phyloP scores from a whole-genome alignment of 2,797 vertebrate species.

The Tapirus indicus region DNA sequence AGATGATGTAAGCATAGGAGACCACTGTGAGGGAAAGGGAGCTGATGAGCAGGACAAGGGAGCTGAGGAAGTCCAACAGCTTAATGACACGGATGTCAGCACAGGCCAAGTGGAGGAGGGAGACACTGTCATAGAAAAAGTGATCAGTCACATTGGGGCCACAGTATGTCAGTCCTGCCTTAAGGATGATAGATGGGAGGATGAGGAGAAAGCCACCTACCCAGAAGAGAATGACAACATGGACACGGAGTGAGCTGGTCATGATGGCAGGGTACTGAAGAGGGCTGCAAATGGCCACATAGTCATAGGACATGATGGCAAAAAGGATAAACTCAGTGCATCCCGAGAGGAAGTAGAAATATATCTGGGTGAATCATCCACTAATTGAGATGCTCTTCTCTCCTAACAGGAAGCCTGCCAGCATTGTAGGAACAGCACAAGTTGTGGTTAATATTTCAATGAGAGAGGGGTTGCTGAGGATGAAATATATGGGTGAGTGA shows the following conservation, averaged over 20 bases:
- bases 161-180: conserved; percentile 53
- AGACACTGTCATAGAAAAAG: conserved; percentile 74
- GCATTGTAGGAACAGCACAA: conserved; percentile 44
- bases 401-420: background rate
- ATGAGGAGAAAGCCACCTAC: conserved; percentile 54
- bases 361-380: background rate
- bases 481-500: conserved; percentile 69
- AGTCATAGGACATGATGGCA: conserved; percentile 6
- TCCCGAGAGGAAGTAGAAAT: conserved; percentile 16
- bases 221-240: background rate
- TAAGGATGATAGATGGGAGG: background rate
- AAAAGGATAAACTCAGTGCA: conserved; percentile 51
- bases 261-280: background rate
- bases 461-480: conserved; percentile 64
- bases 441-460: conserved; percentile 55
- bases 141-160: conserved; percentile 53
- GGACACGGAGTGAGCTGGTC: background rate
- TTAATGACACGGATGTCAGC: conserved; percentile 17
- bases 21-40: conserved; percentile 41
- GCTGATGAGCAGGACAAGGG: background rate
- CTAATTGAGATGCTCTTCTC: background rate
- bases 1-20: background rate
- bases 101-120: conserved; percentile 71
- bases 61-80: conserved; percentile 36
- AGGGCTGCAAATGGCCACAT: background rate